phyloP scores from a whole-genome alignment of 2,113 vertebrate species.

The Buteo buteo region DNA sequence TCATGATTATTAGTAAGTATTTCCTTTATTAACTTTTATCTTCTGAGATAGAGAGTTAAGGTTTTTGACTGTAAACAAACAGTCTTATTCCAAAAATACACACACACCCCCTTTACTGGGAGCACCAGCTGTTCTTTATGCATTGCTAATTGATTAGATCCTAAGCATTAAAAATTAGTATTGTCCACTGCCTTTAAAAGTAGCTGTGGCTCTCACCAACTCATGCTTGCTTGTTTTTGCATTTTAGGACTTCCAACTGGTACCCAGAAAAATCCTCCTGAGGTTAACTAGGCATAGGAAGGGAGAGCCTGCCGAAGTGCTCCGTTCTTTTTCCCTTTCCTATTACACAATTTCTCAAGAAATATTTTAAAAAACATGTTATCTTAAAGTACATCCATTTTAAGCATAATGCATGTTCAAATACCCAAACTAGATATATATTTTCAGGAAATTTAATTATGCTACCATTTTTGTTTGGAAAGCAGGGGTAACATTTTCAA shows the following conservation, averaged over 20 bases:
- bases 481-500: not conserved
- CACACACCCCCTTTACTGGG: not conserved
- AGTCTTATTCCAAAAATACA: not conserved
- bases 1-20: not conserved
- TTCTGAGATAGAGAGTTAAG: not conserved
- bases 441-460: not conserved
- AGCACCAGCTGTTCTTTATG: not conserved
- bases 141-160: not conserved
- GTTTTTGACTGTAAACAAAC: not conserved
- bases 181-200: not conserved
- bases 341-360: not conserved
- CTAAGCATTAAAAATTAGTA: not conserved
- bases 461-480: not conserved
- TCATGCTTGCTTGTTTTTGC: not conserved
- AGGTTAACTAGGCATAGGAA: not conserved
- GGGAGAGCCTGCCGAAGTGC: accelerated
- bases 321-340: not conserved
- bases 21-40: not conserved
- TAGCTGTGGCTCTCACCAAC: not conserved
- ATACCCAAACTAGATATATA: not conserved
- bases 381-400: not conserved
- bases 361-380: not conserved
- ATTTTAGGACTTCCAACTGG: not conserved
- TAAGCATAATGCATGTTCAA: not conserved
- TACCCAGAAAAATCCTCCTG: not conserved